A percentile compares a stretch with the other conserved stretches of the same genome.
Evolutionary conservation across 2,113 vertebrate species (phyloP).

Genomic region (Notarius lentiginosus): DNA sequence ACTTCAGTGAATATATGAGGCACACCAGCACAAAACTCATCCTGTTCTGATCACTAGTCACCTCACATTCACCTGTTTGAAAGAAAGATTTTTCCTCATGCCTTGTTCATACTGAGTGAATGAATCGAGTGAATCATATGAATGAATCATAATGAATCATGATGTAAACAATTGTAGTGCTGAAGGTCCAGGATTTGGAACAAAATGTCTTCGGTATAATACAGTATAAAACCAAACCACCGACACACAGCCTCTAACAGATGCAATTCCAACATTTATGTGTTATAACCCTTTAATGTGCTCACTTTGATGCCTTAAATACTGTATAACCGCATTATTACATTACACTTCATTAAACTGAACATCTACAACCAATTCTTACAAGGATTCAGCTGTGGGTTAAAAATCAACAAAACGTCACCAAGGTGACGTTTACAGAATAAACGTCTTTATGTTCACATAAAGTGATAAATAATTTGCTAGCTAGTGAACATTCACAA

Average conservation of each 20-base stretch:
- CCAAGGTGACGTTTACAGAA: not conserved
- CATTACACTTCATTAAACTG: no score
- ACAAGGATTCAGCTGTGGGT: not conserved
- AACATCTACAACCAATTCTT: not conserved
- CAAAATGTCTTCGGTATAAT: not conserved
- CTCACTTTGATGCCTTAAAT: not conserved
- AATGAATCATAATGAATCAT: not conserved
- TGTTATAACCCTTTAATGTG: not conserved
- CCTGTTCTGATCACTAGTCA: not conserved
- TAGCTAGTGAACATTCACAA: not conserved
- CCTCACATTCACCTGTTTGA: not conserved
- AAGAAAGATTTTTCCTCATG: not conserved
- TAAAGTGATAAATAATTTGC: not conserved
- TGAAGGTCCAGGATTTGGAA: not conserved
- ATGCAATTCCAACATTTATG: not conserved
- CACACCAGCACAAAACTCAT: not conserved
- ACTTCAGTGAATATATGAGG: not conserved
- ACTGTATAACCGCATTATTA: not conserved
- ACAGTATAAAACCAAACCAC: not conserved
- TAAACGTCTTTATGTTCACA: not conserved
- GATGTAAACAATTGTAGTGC: not conserved
- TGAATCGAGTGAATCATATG: not conserved
- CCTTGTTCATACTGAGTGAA: not conserved
- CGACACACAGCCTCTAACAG: not conserved
- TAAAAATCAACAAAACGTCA: not conserved